Evolutionary conservation across 1,140 invertebrate genomes (phyloP), one percentile per base, ranked within the genome.

Genomic region (Panonychus citri): DNA sequence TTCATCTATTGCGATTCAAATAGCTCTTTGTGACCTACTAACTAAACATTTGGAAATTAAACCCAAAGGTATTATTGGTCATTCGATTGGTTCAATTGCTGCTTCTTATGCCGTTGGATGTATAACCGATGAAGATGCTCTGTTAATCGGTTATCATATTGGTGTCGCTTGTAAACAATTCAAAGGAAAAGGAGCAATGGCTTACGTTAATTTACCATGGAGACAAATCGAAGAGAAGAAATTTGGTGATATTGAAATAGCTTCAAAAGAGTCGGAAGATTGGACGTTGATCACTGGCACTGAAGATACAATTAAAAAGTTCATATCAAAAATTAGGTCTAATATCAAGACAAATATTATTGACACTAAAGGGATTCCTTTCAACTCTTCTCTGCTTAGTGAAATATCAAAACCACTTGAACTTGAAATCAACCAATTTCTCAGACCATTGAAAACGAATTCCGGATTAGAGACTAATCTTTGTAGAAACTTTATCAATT

Each of bases 101-200:
- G 96, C 90, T 71, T 89, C 86, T 10, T 97, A 96, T 71, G 89
- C 89, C 34, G 91, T 96, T 73, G 88, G 85, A 5, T 82, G 82
- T 21, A 79, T 95, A 59, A 93, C 86, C 8, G 77, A 79, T 1
- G 88, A 94, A 66, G 87, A 97, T 70, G 82, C 87, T 0, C 78
- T 96, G 27, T 52, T 39, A 25, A 80, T 86, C 49, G 88, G 89
- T 28, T 95, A 86, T 68, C 87, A 82, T 77, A 74, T 90, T 72
- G 91, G 89, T 24, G 77, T 77, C 60, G 82, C 81, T 64, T 85
- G 95, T 61, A 63, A 80, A 46, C 54, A 59, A 26, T n/a, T 25
- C 4, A 37, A 58, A 26, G 39, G 37, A 26, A 46, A 52, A 19
- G 58, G 58, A 19, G 15, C 34, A 1, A 91, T 88, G 86, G 85